Evolutionary conservation across 2,797 vertebrate species (phyloP).

Genomic region (Pempheris klunzingeri): DNA sequence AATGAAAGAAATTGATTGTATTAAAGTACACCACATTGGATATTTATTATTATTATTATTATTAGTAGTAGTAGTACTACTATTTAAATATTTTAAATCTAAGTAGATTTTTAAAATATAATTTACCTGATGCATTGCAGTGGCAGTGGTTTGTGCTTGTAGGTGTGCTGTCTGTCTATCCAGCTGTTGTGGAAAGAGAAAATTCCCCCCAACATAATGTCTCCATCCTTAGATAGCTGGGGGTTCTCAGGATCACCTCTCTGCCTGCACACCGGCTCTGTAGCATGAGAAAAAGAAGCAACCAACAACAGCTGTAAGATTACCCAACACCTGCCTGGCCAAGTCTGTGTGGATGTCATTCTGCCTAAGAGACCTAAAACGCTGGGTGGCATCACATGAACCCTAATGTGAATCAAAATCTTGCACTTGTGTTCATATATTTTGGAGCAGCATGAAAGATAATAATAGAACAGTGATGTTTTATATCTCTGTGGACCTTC

Average conservation of each 20-base stretch:
- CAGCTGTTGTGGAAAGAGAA: constrained; percentile 81
- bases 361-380: not conserved
- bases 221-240: constrained; percentile 73
- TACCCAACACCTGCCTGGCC: constrained; percentile 54
- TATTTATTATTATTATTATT: too few relatives aligned
- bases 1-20: not conserved
- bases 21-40: too few relatives aligned
- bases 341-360: constrained; percentile 42
- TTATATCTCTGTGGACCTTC: not conserved
- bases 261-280: constrained; percentile 58
- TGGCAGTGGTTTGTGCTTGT: constrained; percentile 55
- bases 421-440: constrained; percentile 56
- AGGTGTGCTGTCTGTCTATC: constrained; percentile 60
- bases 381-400: constrained; percentile 8
- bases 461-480: not conserved
- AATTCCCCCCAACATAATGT: constrained; percentile 78
- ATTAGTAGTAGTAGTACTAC: too few relatives aligned
- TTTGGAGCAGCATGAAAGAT: not conserved
- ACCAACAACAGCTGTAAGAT: constrained; percentile 62
- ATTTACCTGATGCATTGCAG: constrained; percentile 76
- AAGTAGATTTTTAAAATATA: not conserved
- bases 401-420: not conserved
- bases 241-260: constrained; percentile 70
- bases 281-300: constrained; percentile 53
- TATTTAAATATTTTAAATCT: not conserved